phyloP scores from a whole-genome alignment of 2,888 invertebrate genomes.

The Baronia brevicornis region DNA sequence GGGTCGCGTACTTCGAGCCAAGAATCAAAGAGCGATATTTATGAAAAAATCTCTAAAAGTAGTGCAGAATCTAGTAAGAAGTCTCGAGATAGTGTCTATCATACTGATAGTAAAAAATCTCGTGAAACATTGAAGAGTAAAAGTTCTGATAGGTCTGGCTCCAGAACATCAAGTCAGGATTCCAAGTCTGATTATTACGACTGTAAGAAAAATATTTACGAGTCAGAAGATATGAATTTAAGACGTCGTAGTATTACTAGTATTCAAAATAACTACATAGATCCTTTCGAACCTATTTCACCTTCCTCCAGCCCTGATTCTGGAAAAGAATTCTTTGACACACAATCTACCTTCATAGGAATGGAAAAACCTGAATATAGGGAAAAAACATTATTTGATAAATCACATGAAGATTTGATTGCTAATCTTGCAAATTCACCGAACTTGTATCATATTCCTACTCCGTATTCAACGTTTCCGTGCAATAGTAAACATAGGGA shows the following conservation, averaged over 20 bases:
- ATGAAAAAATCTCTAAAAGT: conserved; percentile 79
- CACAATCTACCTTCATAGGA: conserved; percentile 59
- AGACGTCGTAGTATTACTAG: conserved; percentile 50
- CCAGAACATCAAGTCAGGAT: conserved; percentile 81
- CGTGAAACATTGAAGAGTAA: conserved; percentile 79
- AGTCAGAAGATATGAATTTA: conserved; percentile 47
- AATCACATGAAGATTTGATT: conserved; percentile 77
- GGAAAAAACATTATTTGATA: conserved; percentile 70
- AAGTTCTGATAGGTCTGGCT: conserved; percentile 75
- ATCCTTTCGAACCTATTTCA: conserved; percentile 66
- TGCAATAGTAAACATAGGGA: conserved; percentile 76
- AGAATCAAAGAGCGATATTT: conserved; percentile 82
- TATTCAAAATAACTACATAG: conserved; percentile 56
- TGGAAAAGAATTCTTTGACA: conserved; percentile 77
- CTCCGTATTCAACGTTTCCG: conserved; percentile 78
- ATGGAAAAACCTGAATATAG: conserved; percentile 65
- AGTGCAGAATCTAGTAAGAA: conserved; percentile 80
- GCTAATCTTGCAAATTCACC: conserved; percentile 68
- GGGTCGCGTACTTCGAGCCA: conserved; percentile 81
- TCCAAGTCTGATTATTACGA: conserved; percentile 84
- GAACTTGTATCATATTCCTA: conserved; percentile 72
- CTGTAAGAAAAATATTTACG: conserved; percentile 72
- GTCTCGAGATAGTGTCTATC: conserved; percentile 78
- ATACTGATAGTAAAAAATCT: conserved; percentile 80
- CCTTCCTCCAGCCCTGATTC: conserved; percentile 82